These are phyloP conservation scores for Yponomeuta evonymella DNA, from an alignment of 2,888 invertebrate species.

Conservation along the genomic window DNA sequence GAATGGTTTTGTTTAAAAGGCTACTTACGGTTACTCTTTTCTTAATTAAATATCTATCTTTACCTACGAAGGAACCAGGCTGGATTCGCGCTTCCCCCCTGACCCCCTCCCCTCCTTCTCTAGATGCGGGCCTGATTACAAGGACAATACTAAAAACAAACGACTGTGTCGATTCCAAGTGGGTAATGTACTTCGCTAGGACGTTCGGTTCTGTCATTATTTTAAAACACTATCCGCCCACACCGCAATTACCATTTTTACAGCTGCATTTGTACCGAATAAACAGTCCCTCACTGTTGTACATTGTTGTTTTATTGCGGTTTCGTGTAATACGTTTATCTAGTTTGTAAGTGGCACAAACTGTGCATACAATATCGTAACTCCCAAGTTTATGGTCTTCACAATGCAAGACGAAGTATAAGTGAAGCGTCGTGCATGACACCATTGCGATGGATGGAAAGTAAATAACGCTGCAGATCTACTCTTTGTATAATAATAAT, in stretches of 20 bases:
- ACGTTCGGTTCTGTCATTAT: not conserved
- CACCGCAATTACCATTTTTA: conserved; percentile 56
- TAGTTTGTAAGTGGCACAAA: conserved; percentile 45
- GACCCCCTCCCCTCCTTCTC: too few relatives aligned
- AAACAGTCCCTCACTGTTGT: conserved; percentile 40
- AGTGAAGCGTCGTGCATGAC: not conserved
- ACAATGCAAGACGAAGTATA: not conserved
- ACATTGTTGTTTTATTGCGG: conserved; percentile 49
- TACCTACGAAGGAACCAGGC: too few relatives aligned
- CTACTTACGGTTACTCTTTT: too few relatives aligned
- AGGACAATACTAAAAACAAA: too few relatives aligned
- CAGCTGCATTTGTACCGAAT: conserved; percentile 39
- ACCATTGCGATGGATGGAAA: not conserved
- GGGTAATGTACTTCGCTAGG: too few relatives aligned
- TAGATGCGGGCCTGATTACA: too few relatives aligned
- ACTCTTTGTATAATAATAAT: too few relatives aligned
- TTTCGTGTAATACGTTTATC: conserved; percentile 17
- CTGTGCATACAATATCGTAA: not conserved
- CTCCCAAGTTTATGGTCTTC: not conserved
- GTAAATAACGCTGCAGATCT: not conserved
- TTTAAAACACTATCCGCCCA: conserved; percentile 40
- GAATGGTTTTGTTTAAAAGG: too few relatives aligned
- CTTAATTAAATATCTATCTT: too few relatives aligned
- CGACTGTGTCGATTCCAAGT: too few relatives aligned
- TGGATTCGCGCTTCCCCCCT: too few relatives aligned